These are phyloP conservation scores for Corythaixoides concolor DNA, from an alignment of 2,113 vertebrate genomes.

Conservation along the genomic window DNA sequence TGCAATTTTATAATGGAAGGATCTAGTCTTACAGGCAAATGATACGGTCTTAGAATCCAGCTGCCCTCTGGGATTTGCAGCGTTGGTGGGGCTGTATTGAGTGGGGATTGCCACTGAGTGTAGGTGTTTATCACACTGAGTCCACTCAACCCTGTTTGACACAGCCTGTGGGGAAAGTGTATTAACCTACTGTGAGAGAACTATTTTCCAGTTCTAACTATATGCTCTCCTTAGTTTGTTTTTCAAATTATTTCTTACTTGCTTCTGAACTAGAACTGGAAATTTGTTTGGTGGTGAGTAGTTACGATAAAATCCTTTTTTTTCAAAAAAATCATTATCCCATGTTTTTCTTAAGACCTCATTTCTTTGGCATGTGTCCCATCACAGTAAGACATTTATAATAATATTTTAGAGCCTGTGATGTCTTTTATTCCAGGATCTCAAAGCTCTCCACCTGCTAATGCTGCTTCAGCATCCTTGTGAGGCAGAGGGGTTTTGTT, in stretches of 20 bases:
- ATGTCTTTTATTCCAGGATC: neutral
- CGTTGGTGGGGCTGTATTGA: neutral
- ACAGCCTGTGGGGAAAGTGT: neutral
- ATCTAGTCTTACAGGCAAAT: neutral
- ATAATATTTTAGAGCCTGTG: neutral
- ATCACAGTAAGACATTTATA: neutral
- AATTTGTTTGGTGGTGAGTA: neutral
- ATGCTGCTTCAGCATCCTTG: neutral
- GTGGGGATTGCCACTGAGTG: neutral
- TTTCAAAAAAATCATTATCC: fast-evolving
- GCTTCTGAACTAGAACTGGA: neutral
- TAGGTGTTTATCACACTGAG: fast-evolving
- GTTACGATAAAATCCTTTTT: neutral
- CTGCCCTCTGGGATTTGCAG: neutral
- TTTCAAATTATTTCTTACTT: neutral
- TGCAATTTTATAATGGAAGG: neutral
- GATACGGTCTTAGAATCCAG: neutral
- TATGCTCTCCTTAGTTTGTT: neutral
- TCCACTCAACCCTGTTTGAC: neutral
- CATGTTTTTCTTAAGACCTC: neutral
- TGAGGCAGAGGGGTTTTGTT: neutral
- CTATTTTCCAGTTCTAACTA: neutral
- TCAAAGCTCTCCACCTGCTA: neutral
- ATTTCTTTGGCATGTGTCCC: neutral
- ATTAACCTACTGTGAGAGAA: neutral